These are phyloP conservation scores for Cheiracanthium punctorium DNA, from an alignment of 2,888 invertebrate genomes.

Conservation along the genomic window DNA sequence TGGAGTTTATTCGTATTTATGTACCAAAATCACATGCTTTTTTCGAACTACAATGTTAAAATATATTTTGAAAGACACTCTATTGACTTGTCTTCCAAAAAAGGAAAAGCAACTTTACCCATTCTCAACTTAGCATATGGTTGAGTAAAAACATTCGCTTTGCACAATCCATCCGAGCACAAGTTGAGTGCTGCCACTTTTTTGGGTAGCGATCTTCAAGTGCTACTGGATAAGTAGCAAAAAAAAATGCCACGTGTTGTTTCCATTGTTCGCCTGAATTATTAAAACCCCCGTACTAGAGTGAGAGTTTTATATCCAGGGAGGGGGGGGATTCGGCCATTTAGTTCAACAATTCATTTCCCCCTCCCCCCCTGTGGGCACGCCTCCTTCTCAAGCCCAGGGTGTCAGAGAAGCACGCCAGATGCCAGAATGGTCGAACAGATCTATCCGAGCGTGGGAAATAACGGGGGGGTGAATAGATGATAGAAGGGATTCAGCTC, in stretches of 20 bases:
- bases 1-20: no score
- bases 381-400: constrained; percentile 31
- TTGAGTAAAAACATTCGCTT: no score
- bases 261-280: neutral
- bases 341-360: constrained; percentile 18
- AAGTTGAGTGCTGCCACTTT: no score
- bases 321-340: neutral
- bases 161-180: no score
- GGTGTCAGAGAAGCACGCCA: constrained; percentile 64
- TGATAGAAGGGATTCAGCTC: constrained; percentile 5
- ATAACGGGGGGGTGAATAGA: constrained; percentile 38
- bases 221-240: neutral
- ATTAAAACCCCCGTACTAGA: constrained; percentile 1
- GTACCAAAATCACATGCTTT: no score
- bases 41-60: no score
- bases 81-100: no score
- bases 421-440: constrained; percentile 63
- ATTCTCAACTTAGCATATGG: no score
- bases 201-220: neutral
- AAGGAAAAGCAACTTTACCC: no score
- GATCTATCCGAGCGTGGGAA: constrained; percentile 58
- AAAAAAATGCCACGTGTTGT: constrained; percentile 2
- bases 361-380: neutral
- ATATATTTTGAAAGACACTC: no score
- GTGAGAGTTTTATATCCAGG: neutral